Base-by-base conservation (phyloP, 2,888 invertebrate species). In the Conistra vaccinii region DNA sequence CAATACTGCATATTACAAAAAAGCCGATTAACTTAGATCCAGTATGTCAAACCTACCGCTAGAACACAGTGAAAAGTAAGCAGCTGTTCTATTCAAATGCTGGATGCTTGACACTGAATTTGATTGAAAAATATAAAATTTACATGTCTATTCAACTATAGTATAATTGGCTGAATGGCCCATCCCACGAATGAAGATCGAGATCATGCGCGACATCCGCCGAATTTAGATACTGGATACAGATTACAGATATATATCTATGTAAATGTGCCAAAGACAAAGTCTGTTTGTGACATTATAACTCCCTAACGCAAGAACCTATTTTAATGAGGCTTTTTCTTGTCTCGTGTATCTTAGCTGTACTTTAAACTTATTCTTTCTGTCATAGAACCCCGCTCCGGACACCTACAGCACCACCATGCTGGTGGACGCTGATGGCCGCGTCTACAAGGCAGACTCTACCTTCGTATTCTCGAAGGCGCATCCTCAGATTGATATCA, bases 401-500 rank as follows among this genome's bases (percentile, higher is more conserved):
- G 66, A 60, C 60, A 66, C 66, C 32, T 66, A 66, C n/a, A 66
- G 60, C 66, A 60, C 66, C 32, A 60, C 4, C 14, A 26, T 61
- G 26, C 1, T 26, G 14, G 35, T 62, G 0, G 26, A 67, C 26
- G 62, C 39, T 35, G 66, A 66, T 66, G 66, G 66, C 32, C 66
- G 60, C 20, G n/a, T 66, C 4, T 66, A 66, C 20, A 32, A 66
- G 12, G 2, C 60, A 1, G 66, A 66, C 35, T 66, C 32, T 20
- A 60, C 20, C 12, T 60, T 66, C 20, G n/a, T 66, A n/a, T 66
- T 66, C 60, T 66, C 66, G n/a, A 66, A 66, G 17, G 10, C 66
- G 9, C 26, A 67, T 5, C 67, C 67, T 39, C 26, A 3, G 26
- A 39, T 62, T 61, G 67, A 67, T 14, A 60, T 66, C 7, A 58